phyloP scores from a whole-genome alignment of 2,888 invertebrate species.

The Protophormia terraenovae region DNA sequence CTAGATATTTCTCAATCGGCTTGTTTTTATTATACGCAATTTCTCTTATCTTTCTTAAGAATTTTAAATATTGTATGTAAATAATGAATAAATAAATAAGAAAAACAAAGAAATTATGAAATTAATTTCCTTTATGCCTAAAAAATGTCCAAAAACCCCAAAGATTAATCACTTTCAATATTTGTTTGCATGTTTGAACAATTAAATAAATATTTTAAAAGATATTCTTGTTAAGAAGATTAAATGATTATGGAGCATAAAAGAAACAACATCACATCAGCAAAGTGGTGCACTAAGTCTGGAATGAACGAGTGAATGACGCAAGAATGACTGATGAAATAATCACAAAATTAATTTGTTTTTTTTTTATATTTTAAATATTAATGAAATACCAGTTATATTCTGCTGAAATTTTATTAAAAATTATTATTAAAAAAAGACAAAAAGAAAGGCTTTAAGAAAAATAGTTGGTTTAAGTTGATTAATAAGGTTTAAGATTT shows the following conservation, averaged over 20 bases:
- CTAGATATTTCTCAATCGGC: too few relatives aligned
- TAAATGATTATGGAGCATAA: neutral
- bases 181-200: neutral
- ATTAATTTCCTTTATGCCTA: neutral
- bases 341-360: neutral
- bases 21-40: too few relatives aligned
- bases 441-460: neutral
- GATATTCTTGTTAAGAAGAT: neutral
- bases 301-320: neutral
- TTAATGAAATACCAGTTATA: neutral
- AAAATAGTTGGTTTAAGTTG: neutral
- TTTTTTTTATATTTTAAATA: neutral
- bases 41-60: neutral
- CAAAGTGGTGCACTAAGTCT: neutral
- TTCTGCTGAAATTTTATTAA: too few relatives aligned
- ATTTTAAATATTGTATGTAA: too few relatives aligned
- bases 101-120: neutral
- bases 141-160: neutral
- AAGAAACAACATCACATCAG: neutral
- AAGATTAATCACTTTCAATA: conserved; percentile 30
- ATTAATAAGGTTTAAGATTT: too few relatives aligned
- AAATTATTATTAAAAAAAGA: neutral
- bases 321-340: neutral
- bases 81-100: neutral
- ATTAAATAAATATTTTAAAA: neutral